Conservation (phyloP, 2,797 vertebrate species). For the Scleropages formosus region DNA sequence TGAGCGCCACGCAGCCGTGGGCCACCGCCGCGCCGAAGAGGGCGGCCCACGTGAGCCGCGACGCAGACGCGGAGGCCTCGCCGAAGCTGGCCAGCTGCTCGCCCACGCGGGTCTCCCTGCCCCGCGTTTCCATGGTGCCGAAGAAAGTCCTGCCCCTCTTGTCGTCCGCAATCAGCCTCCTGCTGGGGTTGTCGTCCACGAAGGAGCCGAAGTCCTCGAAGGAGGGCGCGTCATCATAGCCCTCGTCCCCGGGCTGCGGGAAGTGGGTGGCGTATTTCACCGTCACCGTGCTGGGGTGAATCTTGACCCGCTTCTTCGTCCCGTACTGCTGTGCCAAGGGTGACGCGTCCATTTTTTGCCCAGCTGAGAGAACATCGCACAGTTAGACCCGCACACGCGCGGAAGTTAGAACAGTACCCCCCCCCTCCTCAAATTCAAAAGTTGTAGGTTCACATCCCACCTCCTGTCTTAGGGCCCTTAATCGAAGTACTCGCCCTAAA, state of each 20-base stretch:
- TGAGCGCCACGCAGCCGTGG: slow-evolving; percentile 85
- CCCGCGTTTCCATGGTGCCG: slow-evolving; percentile 73
- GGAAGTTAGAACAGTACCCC: no score
- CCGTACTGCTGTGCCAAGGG: slow-evolving; percentile 74
- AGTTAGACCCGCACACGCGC: slow-evolving; percentile 28
- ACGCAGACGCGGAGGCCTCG: slow-evolving; percentile 80
- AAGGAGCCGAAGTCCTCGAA: slow-evolving; percentile 84
- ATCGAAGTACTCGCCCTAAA: no score
- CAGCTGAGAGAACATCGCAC: slow-evolving; percentile 4
- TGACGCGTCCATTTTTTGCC: slow-evolving; percentile 79
- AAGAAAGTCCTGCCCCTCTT: slow-evolving; percentile 76
- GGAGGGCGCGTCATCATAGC: slow-evolving; percentile 80
- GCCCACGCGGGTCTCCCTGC: slow-evolving; percentile 66
- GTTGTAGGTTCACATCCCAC: slow-evolving; percentile 38
- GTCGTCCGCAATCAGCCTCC: slow-evolving; percentile 71
- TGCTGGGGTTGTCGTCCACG: slow-evolving; percentile 86
- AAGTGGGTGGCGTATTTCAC: slow-evolving; percentile 93
- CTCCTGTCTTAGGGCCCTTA: no score
- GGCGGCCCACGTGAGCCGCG: slow-evolving; percentile 84
- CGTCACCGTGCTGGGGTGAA: slow-evolving; percentile 91
- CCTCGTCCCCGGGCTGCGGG: slow-evolving; percentile 87
- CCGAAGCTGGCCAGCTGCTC: slow-evolving; percentile 79
- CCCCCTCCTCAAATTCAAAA: slow-evolving; percentile 44
- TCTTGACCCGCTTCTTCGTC: slow-evolving; percentile 89
- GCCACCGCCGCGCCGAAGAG: slow-evolving; percentile 86